A percentile compares a stretch with the other conserved stretches of the same genome.
These are phyloP conservation scores for Meriones psammophilus DNA, from an alignment of 2,797 vertebrate genomes.

Conservation along the genomic window DNA sequence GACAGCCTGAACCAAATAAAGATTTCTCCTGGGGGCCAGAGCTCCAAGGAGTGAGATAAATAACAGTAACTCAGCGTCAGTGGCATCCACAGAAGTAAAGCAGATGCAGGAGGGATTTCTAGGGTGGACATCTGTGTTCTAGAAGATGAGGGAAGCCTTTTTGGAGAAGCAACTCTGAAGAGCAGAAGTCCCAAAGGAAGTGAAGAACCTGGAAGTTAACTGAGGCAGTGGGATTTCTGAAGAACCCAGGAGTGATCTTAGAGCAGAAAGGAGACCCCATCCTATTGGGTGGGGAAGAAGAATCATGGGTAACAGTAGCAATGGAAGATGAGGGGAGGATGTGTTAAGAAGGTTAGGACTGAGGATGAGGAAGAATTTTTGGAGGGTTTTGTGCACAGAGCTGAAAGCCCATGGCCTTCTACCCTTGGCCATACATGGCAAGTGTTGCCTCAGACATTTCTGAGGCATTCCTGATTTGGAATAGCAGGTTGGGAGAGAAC, in stretches of 20 bases:
- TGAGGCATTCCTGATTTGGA: not conserved
- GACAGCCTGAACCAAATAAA: not conserved
- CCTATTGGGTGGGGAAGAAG: rapidly evolving
- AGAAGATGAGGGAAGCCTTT: not conserved
- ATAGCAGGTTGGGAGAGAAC: not conserved
- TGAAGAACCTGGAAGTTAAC: not conserved
- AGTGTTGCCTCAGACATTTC: not conserved
- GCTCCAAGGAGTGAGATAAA: not conserved
- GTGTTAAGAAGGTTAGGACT: too few species aligned
- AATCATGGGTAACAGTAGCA: rapidly evolving
- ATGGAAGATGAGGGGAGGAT: rapidly evolving
- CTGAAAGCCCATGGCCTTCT: rapidly evolving
- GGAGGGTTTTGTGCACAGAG: not conserved
- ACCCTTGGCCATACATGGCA: not conserved
- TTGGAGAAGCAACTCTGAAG: not conserved
- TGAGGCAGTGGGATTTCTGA: not conserved
- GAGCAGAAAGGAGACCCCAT: not conserved
- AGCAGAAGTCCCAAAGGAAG: not conserved
- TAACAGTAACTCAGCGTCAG: rapidly evolving
- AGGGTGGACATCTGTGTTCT: not conserved
- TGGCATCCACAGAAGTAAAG: not conserved
- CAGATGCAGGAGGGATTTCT: rapidly evolving
- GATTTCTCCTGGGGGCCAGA: not conserved
- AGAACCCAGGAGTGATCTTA: not conserved
- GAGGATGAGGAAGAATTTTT: too few species aligned